Evolutionary conservation across 1,140 invertebrate genomes (phyloP), one percentile per base, ranked within the genome.

Genomic region (Atta colombica): DNA sequence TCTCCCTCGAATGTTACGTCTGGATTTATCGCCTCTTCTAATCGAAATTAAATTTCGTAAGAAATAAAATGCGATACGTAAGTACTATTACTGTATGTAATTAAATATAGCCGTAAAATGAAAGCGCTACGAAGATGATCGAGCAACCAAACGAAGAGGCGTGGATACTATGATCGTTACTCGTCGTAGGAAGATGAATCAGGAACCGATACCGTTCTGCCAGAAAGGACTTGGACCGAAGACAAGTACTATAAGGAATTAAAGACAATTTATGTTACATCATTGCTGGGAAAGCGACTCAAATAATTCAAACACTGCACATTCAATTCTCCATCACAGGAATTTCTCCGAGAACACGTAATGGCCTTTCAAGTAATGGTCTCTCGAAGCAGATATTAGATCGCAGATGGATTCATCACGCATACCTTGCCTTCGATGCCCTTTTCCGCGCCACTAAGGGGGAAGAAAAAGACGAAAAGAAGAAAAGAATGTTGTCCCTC

Each of bases 301-400:
- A 18, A 69, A 51, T 28, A 71, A 18, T 49, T 31, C 63, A n/a
- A 53, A 45, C 39, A 45, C 35, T 39, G 45, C 58, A 68, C 39
- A 65, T 77, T 53, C 28, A 63, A 31, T 81, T 53, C 78, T 72
- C 51, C 35, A 35, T 45, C 10, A 55, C 53, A 5, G 7, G 53
- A 74, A 6, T 74, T 84, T 74, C 55, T 49, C 14, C 55, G 51
- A 82, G 12, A 55, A 68, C n/a, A 68, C 45, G 49, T 63, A 28
- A 69, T 68, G 65, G 28, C 49, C 49, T 71, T 81, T 55, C 21
- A 53, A 78, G 6, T 78, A 25, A 68, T 49, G 53, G n/a, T 69
- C 55, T 45, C 25, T 81, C 55, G 12, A 61, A 60, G 35, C 31
- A 31, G 5, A 86, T 31, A 10, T 25, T 60, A 31, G 39, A 61